Evolutionary conservation across 2,113 vertebrate genomes (phyloP).

Genomic region (Kryptolebias marmoratus): DNA sequence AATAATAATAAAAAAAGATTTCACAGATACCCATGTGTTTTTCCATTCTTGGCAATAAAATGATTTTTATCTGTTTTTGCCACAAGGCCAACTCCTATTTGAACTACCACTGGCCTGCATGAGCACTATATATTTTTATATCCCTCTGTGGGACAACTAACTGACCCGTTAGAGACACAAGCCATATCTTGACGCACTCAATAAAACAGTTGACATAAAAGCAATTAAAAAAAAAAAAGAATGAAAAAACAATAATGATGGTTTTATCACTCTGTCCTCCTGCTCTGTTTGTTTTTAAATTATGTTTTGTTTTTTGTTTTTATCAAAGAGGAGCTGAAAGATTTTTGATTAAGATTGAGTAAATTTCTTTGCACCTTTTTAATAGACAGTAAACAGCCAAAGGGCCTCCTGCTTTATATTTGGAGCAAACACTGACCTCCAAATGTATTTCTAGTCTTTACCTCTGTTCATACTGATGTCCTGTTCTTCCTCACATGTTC

Average conservation of each 20-base stretch:
- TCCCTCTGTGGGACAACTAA: constrained; percentile 11
- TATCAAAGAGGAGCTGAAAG: constrained; percentile 45
- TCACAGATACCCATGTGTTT: neutral
- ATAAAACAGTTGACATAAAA: constrained; percentile 59
- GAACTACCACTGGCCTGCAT: neutral
- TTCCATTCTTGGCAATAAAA: neutral
- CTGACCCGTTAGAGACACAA: constrained; percentile 35
- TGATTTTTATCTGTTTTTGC: constrained; percentile 6
- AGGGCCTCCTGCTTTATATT: constrained; percentile 31
- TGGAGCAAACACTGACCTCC: constrained; percentile 53
- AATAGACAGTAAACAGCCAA: constrained; percentile 65
- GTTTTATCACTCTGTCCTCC: constrained; percentile 56
- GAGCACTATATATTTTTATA: constrained; percentile 4
- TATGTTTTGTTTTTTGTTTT: constrained; percentile 19
- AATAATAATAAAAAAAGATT: neutral
- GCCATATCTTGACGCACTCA: constrained; percentile 17
- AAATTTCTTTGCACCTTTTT: constrained; percentile 48
- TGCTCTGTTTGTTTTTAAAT: constrained; percentile 48
- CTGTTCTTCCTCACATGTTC: neutral
- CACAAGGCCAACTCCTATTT: neutral
- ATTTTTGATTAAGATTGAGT: constrained; percentile 75
- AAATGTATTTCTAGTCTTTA: constrained; percentile 32
- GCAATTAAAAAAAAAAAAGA: constrained; percentile 42
- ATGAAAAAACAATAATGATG: constrained; percentile 49
- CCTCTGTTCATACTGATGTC: constrained; percentile 21